Percentiles rank a stretch among this genome's conserved stretches.
phyloP scores from a whole-genome alignment of 2,888 invertebrate species.

The Agrotis puta region DNA sequence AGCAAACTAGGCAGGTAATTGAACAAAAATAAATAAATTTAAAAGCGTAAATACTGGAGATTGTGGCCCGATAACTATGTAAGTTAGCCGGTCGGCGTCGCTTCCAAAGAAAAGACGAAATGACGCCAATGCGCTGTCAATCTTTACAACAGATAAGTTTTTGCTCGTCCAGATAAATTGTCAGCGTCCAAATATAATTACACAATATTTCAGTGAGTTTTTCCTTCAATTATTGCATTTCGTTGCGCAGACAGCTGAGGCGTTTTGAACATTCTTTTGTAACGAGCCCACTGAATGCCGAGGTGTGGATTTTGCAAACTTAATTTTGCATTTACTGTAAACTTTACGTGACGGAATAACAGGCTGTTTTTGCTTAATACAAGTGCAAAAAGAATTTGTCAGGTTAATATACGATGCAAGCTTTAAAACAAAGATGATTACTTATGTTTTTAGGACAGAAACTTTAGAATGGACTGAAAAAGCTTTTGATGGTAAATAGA shows the following conservation, averaged over 20 bases:
- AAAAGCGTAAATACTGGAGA: conserved; percentile 45
- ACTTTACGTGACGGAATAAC: conserved; percentile 23
- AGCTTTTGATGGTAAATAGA: background rate
- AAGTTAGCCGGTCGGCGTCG: conserved; percentile 52
- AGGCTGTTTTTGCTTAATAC: conserved; percentile 27
- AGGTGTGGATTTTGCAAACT: conserved; percentile 42
- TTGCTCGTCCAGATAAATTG: conserved; percentile 74
- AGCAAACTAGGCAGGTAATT: conserved; percentile 35
- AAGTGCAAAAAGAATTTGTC: background rate
- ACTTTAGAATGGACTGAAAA: conserved; percentile 3
- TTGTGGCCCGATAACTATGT: conserved; percentile 54
- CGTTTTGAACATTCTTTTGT: conserved; percentile 81
- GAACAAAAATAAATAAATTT: conserved; percentile 43
- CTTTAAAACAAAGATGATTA: conserved; percentile 46
- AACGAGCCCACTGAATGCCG: conserved; percentile 76
- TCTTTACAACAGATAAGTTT: conserved; percentile 76
- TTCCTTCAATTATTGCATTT: conserved; percentile 87
- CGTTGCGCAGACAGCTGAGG: conserved; percentile 74
- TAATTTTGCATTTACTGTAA: conserved; percentile 14
- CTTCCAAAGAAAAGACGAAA: conserved; percentile 60
- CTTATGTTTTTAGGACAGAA: conserved; percentile 40
- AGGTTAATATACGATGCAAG: conserved; percentile 31
- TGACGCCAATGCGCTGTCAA: conserved; percentile 73
- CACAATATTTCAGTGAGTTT: conserved; percentile 85
- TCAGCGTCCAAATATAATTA: conserved; percentile 83